Evolutionary conservation across 2,113 vertebrate genomes (phyloP), one percentile per base, ranked within the genome.

Genomic region (Acrocephalus kingi): DNA sequence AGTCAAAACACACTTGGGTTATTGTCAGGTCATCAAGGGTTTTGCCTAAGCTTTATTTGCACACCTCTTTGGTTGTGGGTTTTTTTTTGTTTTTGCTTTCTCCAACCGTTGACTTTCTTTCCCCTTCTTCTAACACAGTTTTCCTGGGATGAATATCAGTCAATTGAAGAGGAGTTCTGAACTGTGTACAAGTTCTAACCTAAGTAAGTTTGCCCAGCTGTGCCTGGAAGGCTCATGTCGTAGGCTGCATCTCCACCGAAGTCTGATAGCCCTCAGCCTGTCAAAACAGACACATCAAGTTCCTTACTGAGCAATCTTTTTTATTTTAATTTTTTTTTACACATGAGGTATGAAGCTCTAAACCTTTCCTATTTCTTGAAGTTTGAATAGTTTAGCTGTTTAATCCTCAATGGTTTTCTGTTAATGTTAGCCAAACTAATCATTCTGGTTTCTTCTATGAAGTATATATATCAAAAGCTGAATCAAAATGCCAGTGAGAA

Each of bases 31-130:
- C 14, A 31, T 46, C 22, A 51, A 25, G 5, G 19, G 11, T 27
- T 88, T 76, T 83, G 22, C 18, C 9, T 6, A 66, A 27, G 4
- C 82, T 77, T 56, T 78, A 49, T 74, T 67, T 56, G 8, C 12
- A n/a, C 2, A 1, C 7, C 3, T 9, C 2, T 9, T 30, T 54
- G 25, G 12, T 28, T 52, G 24, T 23, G 43, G 43, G 43, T 6
- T 31, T 51, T 28, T 24, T 59, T 59, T 59, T n/a, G 23, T 33
- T 56, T 23, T 54, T 33, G 13, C 43, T 33, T n/a, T 17, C 11
- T 59, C 35, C 14, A 45, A 3, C 10, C 33, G 18, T 15, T 64
- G n/a, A 52, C 12, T 5, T 56, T 48, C 16, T 62, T 39, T 66
- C 51, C 25, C 17, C 16, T 68, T 69, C 39, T 75, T 87, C 41